Evolutionary conservation across 2,888 invertebrate genomes (phyloP).

Genomic region (Temnothorax unifasciatus): DNA sequence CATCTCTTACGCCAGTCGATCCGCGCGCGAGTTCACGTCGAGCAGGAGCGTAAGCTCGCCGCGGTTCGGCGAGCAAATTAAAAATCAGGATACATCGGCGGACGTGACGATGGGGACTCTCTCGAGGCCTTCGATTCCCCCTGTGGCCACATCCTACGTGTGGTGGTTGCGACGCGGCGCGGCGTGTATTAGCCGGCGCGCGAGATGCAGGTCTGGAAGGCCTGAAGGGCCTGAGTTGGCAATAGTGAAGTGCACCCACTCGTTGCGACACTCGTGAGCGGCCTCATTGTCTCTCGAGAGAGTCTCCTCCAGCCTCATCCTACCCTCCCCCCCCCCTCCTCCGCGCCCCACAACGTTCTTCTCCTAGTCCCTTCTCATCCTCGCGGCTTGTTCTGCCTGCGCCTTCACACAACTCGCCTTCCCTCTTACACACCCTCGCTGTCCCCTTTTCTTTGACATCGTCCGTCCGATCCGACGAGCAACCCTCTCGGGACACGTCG

Average conservation of each 20-base stretch:
- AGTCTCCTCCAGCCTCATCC: constrained; percentile 78
- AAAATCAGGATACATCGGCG: constrained; percentile 62
- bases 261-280: constrained; percentile 86
- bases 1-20: neutral
- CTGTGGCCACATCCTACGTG: constrained; percentile 46
- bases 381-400: constrained; percentile 43
- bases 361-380: constrained; percentile 38
- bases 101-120: constrained; percentile 57
- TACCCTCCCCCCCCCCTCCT: constrained; percentile 67
- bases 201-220: constrained; percentile 77
- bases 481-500: constrained; percentile 49
- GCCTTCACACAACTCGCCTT: constrained; percentile 57
- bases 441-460: constrained; percentile 58
- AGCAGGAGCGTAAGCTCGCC: neutral
- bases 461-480: constrained; percentile 50
- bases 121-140: constrained; percentile 60
- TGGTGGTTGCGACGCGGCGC: constrained; percentile 64
- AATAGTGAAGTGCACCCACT: constrained; percentile 86
- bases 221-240: constrained; percentile 86
- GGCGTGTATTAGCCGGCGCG: constrained; percentile 67
- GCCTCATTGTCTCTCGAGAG: constrained; percentile 86
- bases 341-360: constrained; percentile 27
- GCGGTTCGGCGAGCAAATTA: constrained; percentile 57
- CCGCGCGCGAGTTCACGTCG: neutral
- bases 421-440: constrained; percentile 48